Evolutionary conservation across 2,797 vertebrate genomes (phyloP), one percentile per base, ranked within the genome.

Genomic region (Urocyon cinereoargenteus): DNA sequence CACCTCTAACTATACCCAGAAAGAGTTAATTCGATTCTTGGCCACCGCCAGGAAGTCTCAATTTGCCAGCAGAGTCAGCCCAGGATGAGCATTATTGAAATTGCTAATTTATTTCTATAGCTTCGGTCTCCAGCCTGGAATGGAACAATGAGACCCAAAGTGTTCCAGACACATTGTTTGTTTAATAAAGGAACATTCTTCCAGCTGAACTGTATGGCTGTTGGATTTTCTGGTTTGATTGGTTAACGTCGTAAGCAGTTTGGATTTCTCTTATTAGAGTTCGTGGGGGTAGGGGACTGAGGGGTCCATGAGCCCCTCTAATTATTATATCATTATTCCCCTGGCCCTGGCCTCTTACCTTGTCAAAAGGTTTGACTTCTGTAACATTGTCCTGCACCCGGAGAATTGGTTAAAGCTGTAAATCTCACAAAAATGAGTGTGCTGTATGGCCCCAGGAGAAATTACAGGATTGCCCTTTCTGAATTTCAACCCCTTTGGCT

Each of bases 401-500:
- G 97, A 98, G 97, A 97, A 96, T 64, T 84, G 16, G 93, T 95
- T 83, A 95, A 68, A 45, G 13, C 34, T 90, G 28, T 98, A 97
- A 96, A 97, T 97, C 81, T 97, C 89, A 68, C 72, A 14, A 78
- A 98, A 90, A 97, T 97, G 94, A 98, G 15, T 21, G 7, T 95
- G 45, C 61, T 89, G 85, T 86, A 10, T 96, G 96, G 90, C 34
- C 93, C 95, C 57, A 49, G 81, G 96, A 96, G 87, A 89, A 97
- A 86, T 98, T 64, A 68, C 8, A 49, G 91, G 94, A 92, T 96
- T 97, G 40, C 64, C 86, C 95, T 90, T 95, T 98, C 97, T 90
- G 86, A 98, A 97, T 84, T 70, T 97, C 98, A 97, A 96, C 93
- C 95, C 53, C 81, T 93, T 98, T 98, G 97, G 96, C 97, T 96